Percentiles rank a stretch among this genome's conserved stretches.
phyloP scores from a whole-genome alignment of 2,888 invertebrate species.

The Apantesis nais region DNA sequence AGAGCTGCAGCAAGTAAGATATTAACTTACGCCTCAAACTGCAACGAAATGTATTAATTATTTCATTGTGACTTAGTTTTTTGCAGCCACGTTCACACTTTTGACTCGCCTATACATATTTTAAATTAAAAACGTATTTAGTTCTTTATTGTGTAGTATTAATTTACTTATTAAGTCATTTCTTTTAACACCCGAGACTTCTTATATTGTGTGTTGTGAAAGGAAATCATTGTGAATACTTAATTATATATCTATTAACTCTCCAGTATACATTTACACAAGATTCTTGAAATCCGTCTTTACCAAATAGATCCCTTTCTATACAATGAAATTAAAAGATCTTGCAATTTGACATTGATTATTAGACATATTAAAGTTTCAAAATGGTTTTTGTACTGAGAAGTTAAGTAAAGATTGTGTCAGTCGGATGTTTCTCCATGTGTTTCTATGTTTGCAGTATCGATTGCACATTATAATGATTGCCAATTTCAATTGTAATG shows the following conservation, averaged over 20 bases:
- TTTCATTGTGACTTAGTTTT: not conserved
- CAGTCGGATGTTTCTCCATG: conserved; percentile 19
- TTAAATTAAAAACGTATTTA: not conserved
- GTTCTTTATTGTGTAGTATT: not conserved
- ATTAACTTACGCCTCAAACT: not conserved
- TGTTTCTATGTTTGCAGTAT: conserved; percentile 21
- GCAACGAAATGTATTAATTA: not conserved
- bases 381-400: conserved; percentile 9
- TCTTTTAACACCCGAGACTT: not conserved
- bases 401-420: conserved; percentile 21
- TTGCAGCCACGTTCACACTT: not conserved
- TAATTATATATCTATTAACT: not conserved
- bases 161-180: not conserved
- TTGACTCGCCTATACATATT: not conserved
- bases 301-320: not conserved
- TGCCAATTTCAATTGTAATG: conserved; percentile 29
- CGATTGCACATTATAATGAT: conserved; percentile 23
- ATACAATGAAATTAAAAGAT: not conserved
- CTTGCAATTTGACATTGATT: conserved; percentile 9
- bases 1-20: not conserved
- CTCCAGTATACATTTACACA: not conserved
- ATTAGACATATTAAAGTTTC: conserved; percentile 12
- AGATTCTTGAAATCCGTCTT: not conserved
- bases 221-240: not conserved
- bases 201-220: not conserved